Evolutionary conservation across 2,888 invertebrate species (phyloP).

Genomic region (Lycia hirtaria): DNA sequence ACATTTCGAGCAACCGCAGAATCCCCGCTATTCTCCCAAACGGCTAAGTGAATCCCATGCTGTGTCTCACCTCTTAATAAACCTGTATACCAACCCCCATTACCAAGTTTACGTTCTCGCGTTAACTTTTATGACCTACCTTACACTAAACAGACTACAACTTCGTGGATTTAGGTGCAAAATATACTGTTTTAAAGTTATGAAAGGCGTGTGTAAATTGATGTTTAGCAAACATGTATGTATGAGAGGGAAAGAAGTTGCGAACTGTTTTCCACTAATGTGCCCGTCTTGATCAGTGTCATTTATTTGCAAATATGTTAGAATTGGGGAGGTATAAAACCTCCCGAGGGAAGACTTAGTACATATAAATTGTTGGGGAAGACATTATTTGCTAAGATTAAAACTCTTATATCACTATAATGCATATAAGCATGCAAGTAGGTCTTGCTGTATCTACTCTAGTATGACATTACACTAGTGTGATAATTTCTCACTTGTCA

Average conservation of each 20-base stretch:
- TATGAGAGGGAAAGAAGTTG: neutral
- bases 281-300: too few relatives aligned
- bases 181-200: conserved; percentile 9
- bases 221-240: neutral
- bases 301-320: too few relatives aligned
- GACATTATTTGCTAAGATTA: too few relatives aligned
- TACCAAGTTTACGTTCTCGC: conserved; percentile 57
- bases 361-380: too few relatives aligned
- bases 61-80: conserved; percentile 53
- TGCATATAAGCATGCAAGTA: too few relatives aligned
- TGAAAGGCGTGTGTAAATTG: neutral
- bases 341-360: too few relatives aligned
- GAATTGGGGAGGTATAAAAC: too few relatives aligned
- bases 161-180: conserved; percentile 13
- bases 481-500: too few relatives aligned
- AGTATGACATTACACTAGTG: too few relatives aligned
- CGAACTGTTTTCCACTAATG: neutral
- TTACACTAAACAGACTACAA: conserved; percentile 42
- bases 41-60: conserved; percentile 49
- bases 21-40: conserved; percentile 38
- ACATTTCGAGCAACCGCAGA: conserved; percentile 30
- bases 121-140: conserved; percentile 57
- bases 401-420: too few relatives aligned
- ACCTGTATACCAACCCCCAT: conserved; percentile 51
- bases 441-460: too few relatives aligned